Base-by-base conservation (phyloP, 1,140 invertebrate species). In the Microplitis demolitor region DNA sequence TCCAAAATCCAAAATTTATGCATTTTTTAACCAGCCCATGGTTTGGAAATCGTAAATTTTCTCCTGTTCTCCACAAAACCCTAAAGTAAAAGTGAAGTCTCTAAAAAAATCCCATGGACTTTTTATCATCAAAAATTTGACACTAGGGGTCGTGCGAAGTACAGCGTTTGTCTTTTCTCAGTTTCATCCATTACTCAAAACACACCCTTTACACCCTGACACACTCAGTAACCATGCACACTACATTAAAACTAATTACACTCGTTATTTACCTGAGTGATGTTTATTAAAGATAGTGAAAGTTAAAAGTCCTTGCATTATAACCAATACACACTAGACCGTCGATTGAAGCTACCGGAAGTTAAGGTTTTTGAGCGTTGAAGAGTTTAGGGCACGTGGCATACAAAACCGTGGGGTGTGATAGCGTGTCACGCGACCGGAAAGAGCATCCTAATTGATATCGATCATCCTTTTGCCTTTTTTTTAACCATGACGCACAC, bases 371-470 rank as follows among this genome's bases (percentile, higher is more conserved):
- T 63, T 69, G 24, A 61, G 60, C 33, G 67, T 69, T 50, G 39
- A 31, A 64, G 56, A 58, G 68, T 54, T 62, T 16, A 63, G 39
- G 39, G 35, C 58, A 53, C 58, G 68, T 60, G 58, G 5, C 54
- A 60, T 14, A 16, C 56, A 35, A 35, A 14, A 64, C 60, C 63
- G 50, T 67, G 54, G 53, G 74, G 68, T 56, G 53, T 69, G 63
- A 60, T 64, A 45, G 39, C 24, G 34, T 75, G 77, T 78, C 86
- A 87, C 86, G 85, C 83, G 86, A 85, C 85, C 84, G 85, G 86
- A 87, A 85, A 80, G 74, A 83, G 80, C 80, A 79, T 84, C 85
- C 85, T 87, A 87, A 87, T 87, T 87, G 86, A 85, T 87, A 87
- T 87, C 78, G 85, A 87, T 84, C 82, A 60, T 37, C 50, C 8